Evolutionary conservation across 2,797 vertebrate genomes (phyloP), one percentile per base, ranked within the genome.

Genomic region (Cyprinodon diabolis): DNA sequence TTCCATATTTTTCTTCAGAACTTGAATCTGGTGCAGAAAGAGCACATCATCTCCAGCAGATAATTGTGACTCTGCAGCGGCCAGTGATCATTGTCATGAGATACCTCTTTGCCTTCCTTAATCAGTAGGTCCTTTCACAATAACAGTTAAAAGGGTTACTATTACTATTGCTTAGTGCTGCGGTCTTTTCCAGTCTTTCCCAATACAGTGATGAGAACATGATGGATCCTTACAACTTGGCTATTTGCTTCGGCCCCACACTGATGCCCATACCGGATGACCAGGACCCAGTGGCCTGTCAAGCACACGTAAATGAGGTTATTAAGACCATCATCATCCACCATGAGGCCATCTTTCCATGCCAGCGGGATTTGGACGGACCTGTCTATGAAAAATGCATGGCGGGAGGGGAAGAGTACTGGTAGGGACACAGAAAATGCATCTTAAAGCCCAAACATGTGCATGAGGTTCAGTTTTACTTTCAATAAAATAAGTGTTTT

Each of bases 141-240:
- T 7, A 35, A 4, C 3, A 15, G 6, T 23, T 7, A 1, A 4
- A 17, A 4, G 6, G 11, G 21, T 21, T 4, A 15, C 9, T 65
- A 0, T 17, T 5, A 2, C n/a, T 30, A n/a, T 57, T 30, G 37
- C 71, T 84, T 23, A 82, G 9, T 19, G 37, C n/a, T 19, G 54
- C 21, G 45, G 6, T 75, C 47, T 77, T 81, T 87, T 60, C 48
- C 62, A 99, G 98, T 93, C 86, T 99, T 83, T 99, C 98, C 0
- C 98, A 99, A 93, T 99, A 99, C 91, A 99, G 98, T 0, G 98
- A 99, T 73, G 98, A 99, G 93, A 99, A 99, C 95, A 99, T 99
- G 98, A 99, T 99, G 98, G 98, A 99, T 85, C 95, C 98, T 78
- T 99, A 99, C 94, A 99, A 99, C 92, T 87, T 99, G 84, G 98